These are phyloP conservation scores for Pomatorhinus ruficollis DNA, from an alignment of 2,113 vertebrate species.

Conservation along the genomic window DNA sequence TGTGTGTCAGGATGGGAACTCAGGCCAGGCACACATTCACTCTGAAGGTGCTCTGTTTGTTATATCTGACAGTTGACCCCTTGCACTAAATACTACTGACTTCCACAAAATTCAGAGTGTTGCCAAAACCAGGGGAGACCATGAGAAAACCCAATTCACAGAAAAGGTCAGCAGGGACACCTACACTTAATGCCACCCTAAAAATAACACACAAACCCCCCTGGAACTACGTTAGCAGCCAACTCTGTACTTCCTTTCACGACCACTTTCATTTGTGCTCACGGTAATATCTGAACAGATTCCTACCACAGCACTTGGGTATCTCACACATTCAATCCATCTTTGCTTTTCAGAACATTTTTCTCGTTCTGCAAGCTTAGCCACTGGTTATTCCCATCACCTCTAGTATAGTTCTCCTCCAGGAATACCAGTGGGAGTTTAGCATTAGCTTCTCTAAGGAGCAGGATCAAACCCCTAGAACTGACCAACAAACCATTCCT, in stretches of 20 bases:
- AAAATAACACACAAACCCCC: neutral
- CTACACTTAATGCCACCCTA: neutral
- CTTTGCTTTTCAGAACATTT: neutral
- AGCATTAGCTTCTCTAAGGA: neutral
- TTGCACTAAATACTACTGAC: neutral
- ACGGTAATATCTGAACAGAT: neutral
- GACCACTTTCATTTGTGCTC: neutral
- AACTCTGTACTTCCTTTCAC: neutral
- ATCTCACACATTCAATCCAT: neutral
- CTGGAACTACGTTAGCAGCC: neutral
- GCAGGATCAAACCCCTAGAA: neutral
- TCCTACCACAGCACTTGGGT: neutral
- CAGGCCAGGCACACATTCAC: neutral
- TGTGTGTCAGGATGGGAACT: neutral
- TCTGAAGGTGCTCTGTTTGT: neutral
- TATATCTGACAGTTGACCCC: neutral
- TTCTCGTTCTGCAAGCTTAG: neutral
- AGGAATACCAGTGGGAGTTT: neutral
- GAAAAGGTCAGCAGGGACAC: constrained; percentile 2
- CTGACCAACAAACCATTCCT: neutral
- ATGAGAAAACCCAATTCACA: neutral
- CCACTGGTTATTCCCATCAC: neutral
- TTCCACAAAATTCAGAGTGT: neutral
- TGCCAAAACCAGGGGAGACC: neutral
- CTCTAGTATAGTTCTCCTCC: neutral